Base-by-base conservation (phyloP, 2,888 invertebrate genomes). In the Tipula helvola region DNA sequence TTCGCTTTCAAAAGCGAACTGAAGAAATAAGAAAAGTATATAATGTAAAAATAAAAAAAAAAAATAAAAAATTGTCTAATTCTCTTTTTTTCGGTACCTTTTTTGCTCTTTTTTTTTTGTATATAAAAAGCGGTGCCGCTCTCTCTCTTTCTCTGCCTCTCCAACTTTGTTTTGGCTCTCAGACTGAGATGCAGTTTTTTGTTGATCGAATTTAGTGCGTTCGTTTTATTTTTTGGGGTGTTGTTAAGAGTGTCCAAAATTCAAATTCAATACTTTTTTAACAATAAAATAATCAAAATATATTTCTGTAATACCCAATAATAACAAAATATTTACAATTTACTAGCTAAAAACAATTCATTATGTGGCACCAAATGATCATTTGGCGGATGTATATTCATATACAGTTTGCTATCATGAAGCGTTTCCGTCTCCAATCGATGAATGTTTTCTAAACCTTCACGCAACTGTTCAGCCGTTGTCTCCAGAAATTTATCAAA, bases 381-480 rank as follows among this genome's bases (percentile, higher is more conserved):
- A 87, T 88, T 83, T 28, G 86, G 86, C 1, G 86, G 87, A 10
- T 87, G 28, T 44, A 88, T 86, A 87, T 88, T 88, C 39, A 88
- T 57, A 57, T 86, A 83, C 3, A 87, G 57, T 47, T 83, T 39
- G 1, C 57, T 71, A 87, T 71, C 36, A 52, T 87, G 83, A 0
- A 57, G 18, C 28, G 86, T 57, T 42, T 36, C 86, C 3, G 87
- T 71, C 83, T 89, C 89, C 86, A 87, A 88, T 5, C 92, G 89
- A 88, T 92, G 91, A 2, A 91, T 89, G 13, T 88, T 89, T 84
- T 89, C 88, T 0, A 89, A 89, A 18, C 88, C 87, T 4, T 89
- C 88, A 1, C 92, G 91, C 85, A 92, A 90, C 36, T 90, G 89
- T 12, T 90, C 89, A 3, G 91, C 89, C 12, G 90, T 89, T 5